Conservation (phyloP, 2,113 vertebrate species). For the Cebus imitator region DNA sequence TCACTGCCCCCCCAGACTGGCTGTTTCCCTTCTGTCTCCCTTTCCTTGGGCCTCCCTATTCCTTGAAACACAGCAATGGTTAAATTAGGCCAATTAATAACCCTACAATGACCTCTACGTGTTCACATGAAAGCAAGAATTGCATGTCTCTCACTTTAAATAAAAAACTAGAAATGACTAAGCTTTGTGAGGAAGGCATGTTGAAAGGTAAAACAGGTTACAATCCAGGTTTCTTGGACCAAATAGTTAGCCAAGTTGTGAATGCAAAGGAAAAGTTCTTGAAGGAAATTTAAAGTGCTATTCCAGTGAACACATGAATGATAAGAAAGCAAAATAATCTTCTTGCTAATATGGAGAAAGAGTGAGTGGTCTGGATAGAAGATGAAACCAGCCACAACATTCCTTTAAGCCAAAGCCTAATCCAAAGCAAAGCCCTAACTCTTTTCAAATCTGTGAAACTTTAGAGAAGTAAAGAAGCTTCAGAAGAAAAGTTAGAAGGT, state of each 20-base stretch:
- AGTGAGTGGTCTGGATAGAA: background rate
- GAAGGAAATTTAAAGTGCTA: background rate
- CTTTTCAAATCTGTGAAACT: background rate
- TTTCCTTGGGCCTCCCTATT: background rate
- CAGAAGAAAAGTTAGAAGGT: background rate
- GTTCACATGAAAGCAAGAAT: background rate
- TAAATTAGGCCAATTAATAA: background rate
- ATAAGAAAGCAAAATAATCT: background rate
- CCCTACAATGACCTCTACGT: background rate
- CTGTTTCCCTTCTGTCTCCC: background rate
- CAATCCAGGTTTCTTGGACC: background rate
- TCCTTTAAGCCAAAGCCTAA: background rate
- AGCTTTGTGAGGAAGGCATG: background rate
- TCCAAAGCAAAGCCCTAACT: background rate
- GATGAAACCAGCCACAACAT: background rate
- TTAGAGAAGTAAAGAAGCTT: background rate
- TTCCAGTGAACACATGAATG: background rate
- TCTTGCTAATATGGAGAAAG: background rate
- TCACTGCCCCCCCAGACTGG: background rate
- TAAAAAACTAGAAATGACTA: background rate
- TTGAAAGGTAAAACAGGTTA: background rate
- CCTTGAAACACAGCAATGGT: background rate
- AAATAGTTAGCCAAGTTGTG: background rate
- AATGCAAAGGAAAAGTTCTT: background rate
- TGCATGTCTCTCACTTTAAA: background rate